Percentiles rank a stretch among this genome's conserved stretches.
These are phyloP conservation scores for Leptopilina drosophilae DNA, from an alignment of 2,888 invertebrate genomes.

Conservation along the genomic window DNA sequence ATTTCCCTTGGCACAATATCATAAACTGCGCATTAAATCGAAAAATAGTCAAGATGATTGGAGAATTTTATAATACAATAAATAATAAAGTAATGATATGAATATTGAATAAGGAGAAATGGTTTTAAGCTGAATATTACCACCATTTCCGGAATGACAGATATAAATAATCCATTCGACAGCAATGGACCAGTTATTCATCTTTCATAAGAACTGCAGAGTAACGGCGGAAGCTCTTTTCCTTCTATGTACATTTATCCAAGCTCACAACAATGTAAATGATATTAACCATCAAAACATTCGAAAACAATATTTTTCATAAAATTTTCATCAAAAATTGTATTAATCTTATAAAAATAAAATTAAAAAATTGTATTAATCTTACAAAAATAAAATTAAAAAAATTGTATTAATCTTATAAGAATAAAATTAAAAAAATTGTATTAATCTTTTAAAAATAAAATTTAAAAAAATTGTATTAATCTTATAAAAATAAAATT, in stretches of 20 bases:
- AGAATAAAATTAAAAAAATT: no score
- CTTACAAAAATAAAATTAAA: no score
- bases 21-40: not conserved
- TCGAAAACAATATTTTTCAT: not conserved
- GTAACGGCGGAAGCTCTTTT: not conserved
- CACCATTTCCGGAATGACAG: constrained; percentile 9
- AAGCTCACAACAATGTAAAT: not conserved
- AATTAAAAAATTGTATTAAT: no score
- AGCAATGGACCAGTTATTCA: not conserved
- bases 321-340: no score
- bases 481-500: no score
- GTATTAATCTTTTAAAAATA: no score
- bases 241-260: not conserved
- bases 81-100: no score
- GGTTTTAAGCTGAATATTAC: not conserved
- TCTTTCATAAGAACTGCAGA: not conserved
- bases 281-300: not conserved
- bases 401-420: no score
- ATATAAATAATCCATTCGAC: not conserved
- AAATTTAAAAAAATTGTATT: no score
- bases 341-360: no score
- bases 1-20: not conserved
- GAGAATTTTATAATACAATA: not conserved
- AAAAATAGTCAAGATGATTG: not conserved
- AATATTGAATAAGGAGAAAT: no score